These are phyloP conservation scores for Mesoclemmys tuberculata DNA, from an alignment of 2,113 vertebrate genomes.

Conservation along the genomic window DNA sequence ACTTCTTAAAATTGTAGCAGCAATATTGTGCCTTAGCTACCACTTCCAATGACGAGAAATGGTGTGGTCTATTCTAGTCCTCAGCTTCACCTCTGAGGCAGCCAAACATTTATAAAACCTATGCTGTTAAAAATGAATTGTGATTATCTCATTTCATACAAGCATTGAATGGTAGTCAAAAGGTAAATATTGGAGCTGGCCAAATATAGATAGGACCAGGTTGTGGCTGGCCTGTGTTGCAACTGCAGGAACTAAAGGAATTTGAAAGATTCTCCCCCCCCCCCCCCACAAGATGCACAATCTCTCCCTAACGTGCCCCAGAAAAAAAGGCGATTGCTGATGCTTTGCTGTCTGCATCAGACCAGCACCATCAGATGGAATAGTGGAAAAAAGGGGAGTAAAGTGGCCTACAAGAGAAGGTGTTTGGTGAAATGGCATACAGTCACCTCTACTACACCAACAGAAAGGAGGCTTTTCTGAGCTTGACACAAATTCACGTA, in stretches of 20 bases:
- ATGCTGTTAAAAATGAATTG: neutral
- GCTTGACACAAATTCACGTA: neutral
- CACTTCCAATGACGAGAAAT: neutral
- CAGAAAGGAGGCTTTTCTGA: neutral
- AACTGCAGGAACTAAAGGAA: neutral
- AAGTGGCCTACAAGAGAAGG: neutral
- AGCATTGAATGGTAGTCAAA: neutral
- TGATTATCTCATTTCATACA: neutral
- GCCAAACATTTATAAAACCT: neutral
- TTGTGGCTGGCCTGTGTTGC: neutral
- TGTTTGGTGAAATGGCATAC: neutral
- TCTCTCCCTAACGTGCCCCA: neutral
- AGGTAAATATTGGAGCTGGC: neutral
- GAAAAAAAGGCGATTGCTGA: neutral
- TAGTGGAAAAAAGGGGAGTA: neutral
- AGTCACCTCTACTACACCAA: neutral
- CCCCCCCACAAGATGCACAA: neutral
- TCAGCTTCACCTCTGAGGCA: neutral
- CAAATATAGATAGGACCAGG: neutral
- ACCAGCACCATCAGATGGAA: neutral
- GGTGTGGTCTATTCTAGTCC: neutral
- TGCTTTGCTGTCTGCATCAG: neutral
- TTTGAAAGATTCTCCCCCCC: neutral
- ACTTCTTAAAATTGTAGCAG: neutral
- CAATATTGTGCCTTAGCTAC: accelerated